Evolutionary conservation across 2,797 vertebrate species (phyloP).

Genomic region (Onychomys torridus): DNA sequence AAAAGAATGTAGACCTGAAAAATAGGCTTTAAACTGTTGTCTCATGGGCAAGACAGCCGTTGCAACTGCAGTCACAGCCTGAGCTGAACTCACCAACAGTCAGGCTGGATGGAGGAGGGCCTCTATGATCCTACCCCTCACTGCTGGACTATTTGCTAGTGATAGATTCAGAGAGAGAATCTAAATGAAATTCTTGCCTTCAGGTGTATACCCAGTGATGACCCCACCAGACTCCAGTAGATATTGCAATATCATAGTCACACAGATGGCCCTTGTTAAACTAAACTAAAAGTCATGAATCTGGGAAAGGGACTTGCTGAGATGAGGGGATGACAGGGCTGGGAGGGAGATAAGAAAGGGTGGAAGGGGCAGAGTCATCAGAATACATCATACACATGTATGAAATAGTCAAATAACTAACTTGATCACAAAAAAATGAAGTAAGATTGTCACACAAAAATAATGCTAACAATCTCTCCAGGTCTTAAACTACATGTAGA

Average conservation of each 20-base stretch:
- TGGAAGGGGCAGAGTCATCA: neutral
- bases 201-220: neutral
- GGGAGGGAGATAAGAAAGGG: neutral
- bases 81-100: too few species aligned
- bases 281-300: neutral
- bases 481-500: neutral
- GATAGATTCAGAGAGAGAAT: neutral
- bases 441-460: neutral
- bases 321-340: neutral
- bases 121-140: neutral
- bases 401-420: neutral
- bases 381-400: neutral
- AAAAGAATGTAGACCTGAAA: neutral
- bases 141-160: neutral
- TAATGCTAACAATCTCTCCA: neutral
- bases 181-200: neutral
- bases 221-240: neutral
- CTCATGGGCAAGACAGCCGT: too few species aligned
- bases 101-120: neutral
- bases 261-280: neutral
- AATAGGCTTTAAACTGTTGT: neutral
- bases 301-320: neutral
- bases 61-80: neutral
- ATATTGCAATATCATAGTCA: neutral
- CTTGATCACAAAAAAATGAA: neutral